A percentile compares a stretch with the other conserved stretches of the same genome.
Conservation (phyloP, 2,113 vertebrate species). For the Apodemus sylvaticus region DNA sequence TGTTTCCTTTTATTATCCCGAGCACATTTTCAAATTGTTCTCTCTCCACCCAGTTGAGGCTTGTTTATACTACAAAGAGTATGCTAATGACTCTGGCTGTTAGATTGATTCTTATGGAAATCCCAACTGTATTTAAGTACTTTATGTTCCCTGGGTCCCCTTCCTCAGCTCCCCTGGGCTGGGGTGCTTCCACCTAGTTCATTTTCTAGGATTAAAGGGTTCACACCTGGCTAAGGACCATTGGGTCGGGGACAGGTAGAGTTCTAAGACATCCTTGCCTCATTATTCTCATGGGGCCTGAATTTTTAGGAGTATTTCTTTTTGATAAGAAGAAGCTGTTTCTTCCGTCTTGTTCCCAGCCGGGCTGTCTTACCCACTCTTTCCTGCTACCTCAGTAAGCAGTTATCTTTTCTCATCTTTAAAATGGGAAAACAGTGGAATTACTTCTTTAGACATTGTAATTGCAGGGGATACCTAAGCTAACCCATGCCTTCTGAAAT, state of each 20-base stretch:
- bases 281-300: not conserved
- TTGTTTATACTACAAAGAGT: conserved; percentile 72
- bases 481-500: conserved; percentile 45
- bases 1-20: conserved; percentile 51
- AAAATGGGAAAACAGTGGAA: not conserved
- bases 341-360: not conserved
- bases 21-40: conserved; percentile 53
- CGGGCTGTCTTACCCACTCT: not conserved
- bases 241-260: not conserved
- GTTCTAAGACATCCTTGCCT: not conserved
- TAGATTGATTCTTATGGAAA: conserved; percentile 70
- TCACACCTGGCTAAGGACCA: not conserved
- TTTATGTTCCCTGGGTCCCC: not conserved
- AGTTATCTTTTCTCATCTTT: not conserved
- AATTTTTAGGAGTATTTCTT: conserved; percentile 2
- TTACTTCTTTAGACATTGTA: conserved; percentile 39
- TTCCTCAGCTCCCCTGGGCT: not conserved
- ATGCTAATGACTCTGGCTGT: conserved; percentile 77
- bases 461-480: conserved; percentile 14
- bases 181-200: not conserved
- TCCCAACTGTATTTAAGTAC: conserved; percentile 21
- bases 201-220: not conserved
- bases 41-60: conserved; percentile 56
- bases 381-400: not conserved
- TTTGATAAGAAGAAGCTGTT: conserved; percentile 8